phyloP scores from a whole-genome alignment of 2,113 vertebrate species.

The Gopherus flavomarginatus region DNA sequence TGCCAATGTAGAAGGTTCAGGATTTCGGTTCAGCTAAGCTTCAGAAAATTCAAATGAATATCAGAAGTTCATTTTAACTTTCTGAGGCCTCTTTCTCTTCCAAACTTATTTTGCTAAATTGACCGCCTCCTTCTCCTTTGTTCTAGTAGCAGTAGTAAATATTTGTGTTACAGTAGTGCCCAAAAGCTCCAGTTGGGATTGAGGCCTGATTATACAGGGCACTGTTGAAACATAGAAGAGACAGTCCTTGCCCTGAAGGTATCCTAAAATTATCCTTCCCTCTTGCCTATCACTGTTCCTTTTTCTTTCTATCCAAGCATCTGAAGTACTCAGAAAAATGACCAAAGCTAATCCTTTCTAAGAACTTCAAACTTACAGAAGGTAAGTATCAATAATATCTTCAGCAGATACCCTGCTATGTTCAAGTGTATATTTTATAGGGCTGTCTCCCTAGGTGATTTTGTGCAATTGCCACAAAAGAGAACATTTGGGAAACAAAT shows the following conservation, averaged over 20 bases:
- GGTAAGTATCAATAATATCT: background rate
- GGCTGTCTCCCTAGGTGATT: background rate
- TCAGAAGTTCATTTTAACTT: background rate
- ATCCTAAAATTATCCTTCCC: background rate
- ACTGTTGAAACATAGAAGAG: background rate
- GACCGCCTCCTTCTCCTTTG: background rate
- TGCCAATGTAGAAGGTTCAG: background rate
- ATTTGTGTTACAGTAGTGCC: background rate
- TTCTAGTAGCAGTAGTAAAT: background rate
- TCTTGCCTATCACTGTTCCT: background rate
- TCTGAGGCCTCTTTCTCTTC: background rate
- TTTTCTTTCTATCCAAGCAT: background rate
- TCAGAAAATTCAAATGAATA: background rate
- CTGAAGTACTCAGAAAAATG: background rate
- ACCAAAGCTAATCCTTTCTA: background rate
- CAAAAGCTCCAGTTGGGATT: background rate
- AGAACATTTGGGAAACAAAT: background rate
- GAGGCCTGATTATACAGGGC: background rate
- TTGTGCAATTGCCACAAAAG: background rate
- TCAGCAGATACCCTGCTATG: background rate
- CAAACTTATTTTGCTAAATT: background rate
- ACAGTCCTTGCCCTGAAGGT: background rate
- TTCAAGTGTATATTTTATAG: background rate
- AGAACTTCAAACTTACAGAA: background rate
- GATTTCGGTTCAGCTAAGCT: background rate